Percentiles rank a stretch among this genome's conserved stretches.
phyloP scores from a whole-genome alignment of 2,797 vertebrate species.

The Arrhamphus sclerolepis region DNA sequence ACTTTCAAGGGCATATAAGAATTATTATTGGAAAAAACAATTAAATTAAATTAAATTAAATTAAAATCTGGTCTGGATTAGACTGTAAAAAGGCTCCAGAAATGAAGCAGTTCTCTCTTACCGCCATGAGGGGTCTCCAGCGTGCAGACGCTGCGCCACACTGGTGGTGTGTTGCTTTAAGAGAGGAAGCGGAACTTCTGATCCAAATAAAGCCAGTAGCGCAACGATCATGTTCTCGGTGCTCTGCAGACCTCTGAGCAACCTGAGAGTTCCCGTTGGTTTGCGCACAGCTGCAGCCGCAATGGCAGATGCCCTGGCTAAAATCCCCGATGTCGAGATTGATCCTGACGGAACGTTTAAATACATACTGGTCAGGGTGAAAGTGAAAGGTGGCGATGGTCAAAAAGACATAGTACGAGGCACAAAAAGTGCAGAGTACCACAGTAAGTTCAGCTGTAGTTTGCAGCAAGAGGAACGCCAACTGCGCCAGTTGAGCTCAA shows the following conservation, averaged over 20 bases:
- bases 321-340: conserved; percentile 82
- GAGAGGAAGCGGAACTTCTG: conserved; percentile 36
- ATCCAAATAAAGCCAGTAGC: conserved; percentile 27
- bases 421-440: conserved; percentile 87
- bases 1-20: no score
- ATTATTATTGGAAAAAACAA: no score
- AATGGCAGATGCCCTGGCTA: conserved; percentile 76
- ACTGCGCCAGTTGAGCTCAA: conserved; percentile 7
- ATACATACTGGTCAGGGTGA: conserved; percentile 87
- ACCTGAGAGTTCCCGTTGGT: neutral
- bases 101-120: neutral
- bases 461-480: conserved; percentile 1
- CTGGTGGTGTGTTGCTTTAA: conserved; percentile 62
- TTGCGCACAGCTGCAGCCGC: neutral
- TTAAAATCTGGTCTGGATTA: no score
- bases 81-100: no score
- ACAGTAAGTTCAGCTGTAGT: conserved; percentile 83
- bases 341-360: conserved; percentile 89
- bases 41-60: no score
- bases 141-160: neutral
- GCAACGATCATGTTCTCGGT: conserved; percentile 17
- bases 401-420: conserved; percentile 87
- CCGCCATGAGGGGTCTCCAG: conserved; percentile 32
- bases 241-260: neutral
- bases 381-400: conserved; percentile 73